These are phyloP conservation scores for Otis tarda DNA, from an alignment of 2,113 vertebrate genomes.

Conservation along the genomic window DNA sequence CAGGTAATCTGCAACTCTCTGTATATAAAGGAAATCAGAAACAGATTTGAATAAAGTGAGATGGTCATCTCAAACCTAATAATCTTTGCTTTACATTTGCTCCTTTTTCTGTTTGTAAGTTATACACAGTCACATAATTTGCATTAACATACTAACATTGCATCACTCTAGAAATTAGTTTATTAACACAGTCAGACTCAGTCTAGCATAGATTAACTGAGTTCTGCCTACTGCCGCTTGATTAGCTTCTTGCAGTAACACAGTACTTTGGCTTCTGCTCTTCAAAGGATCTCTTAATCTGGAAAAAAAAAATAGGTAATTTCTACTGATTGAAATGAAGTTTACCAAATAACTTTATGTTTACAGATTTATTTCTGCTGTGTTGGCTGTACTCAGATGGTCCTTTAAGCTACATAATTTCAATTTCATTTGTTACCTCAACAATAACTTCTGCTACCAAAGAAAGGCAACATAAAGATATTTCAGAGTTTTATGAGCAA, in stretches of 20 bases:
- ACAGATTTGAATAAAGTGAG: neutral
- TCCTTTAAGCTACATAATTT: neutral
- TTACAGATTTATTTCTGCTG: neutral
- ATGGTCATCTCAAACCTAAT: neutral
- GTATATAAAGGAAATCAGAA: neutral
- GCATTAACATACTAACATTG: neutral
- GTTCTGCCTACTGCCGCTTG: neutral
- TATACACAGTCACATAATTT: neutral
- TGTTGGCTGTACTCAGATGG: neutral
- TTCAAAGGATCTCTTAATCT: neutral
- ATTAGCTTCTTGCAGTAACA: neutral
- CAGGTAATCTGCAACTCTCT: neutral
- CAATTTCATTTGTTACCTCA: neutral
- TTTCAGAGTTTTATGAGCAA: neutral
- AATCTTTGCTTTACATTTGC: neutral
- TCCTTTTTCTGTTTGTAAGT: neutral
- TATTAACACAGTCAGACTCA: neutral
- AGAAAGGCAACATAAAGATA: neutral
- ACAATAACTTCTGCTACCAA: neutral
- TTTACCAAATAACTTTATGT: neutral
- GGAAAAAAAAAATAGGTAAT: neutral
- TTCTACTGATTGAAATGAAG: neutral
- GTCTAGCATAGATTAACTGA: neutral
- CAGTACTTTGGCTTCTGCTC: neutral
- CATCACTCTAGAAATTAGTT: rapidly evolving